Evolutionary conservation across 2,797 vertebrate species (phyloP), one percentile per base, ranked within the genome.

Genomic region (Enoplosus armatus): DNA sequence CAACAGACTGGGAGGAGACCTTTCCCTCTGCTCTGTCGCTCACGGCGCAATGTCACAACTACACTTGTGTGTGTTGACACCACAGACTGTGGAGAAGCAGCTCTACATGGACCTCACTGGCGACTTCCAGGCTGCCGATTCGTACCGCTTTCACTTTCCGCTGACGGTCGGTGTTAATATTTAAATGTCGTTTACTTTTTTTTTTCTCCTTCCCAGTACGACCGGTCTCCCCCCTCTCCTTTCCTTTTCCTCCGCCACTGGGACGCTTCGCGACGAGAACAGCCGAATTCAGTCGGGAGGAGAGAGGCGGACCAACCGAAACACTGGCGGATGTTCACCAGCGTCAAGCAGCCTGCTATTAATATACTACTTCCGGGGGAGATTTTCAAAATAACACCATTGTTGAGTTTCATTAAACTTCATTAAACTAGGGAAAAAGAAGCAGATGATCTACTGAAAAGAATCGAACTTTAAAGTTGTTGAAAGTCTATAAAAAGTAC

Each of bases 1-100:
- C 92, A 90, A 90, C 90, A 92, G 75, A 74, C 87, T 87, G 92
- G 92, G 90, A 93, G 93, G 90, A 90, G 90, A 93, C 89, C 87
- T 87, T 83, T 89, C 68, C 80, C 84, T 83, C 58, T n/a, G 82
- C 85, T 73, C 72, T 74, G 83, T 79, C 60, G 75, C 90, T 85
- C 71, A 71, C 83, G 72, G 81, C 82, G 84, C 74, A 83, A 78
- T 89, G 87, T 89, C 89, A 89, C 85, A 79, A 85, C 85, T 70
- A 59, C 75, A 70, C 67, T 41, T 54, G 39, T 26, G 39, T 26
- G 79, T 86, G 86, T 90, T 90, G 73, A 85, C 86, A 85, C 53
- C 76, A 60, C 6, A 39, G 71, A 66, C 66, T 20, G 50, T 33
- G 54, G 37, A 43, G 7, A 60, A 78, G 24, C 64, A 67, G 79